phyloP scores from a whole-genome alignment of 1,140 invertebrate genomes.

The Lepidurus couesii region DNA sequence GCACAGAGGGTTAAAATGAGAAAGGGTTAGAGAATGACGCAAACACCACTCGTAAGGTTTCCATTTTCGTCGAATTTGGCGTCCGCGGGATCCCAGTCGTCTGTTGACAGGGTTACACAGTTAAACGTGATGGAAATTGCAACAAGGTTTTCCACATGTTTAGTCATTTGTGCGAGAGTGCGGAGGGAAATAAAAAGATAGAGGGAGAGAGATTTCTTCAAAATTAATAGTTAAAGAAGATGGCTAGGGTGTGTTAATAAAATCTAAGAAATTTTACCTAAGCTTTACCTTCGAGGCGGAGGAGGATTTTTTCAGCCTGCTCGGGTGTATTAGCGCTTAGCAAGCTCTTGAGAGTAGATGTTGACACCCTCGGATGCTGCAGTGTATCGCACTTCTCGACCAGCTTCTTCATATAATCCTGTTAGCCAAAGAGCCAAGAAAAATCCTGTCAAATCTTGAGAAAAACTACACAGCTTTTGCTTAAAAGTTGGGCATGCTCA shows the following conservation, averaged over 20 bases:
- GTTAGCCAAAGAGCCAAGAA: not conserved
- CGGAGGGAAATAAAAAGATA: not conserved
- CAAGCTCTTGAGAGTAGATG: conserved; percentile 13
- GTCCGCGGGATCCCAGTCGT: conserved; percentile 29
- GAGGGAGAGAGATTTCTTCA: not conserved
- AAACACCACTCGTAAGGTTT: conserved; percentile 25
- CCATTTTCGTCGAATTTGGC: conserved; percentile 12
- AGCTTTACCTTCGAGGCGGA: conserved; percentile 28
- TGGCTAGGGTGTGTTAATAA: not conserved
- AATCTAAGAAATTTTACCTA: conserved; percentile 24
- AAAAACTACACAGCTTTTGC: not conserved
- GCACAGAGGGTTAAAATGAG: not conserved
- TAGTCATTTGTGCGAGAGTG: not conserved
- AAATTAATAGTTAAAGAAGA: not conserved
- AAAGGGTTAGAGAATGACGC: conserved; percentile 21
- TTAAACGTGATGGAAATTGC: not conserved
- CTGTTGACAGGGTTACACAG: not conserved
- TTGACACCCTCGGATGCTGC: conserved; percentile 24
- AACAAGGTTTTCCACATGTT: not conserved
- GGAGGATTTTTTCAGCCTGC: conserved; percentile 28
- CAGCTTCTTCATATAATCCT: conserved; percentile 9
- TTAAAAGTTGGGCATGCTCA: not conserved
- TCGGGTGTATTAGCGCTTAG: conserved; percentile 24
- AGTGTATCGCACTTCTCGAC: conserved; percentile 17
- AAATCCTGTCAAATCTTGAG: not conserved